A percentile compares a stretch with the other conserved stretches of the same genome.
Evolutionary conservation across 2,888 invertebrate genomes (phyloP).

Genomic region (Campoletis raptor): DNA sequence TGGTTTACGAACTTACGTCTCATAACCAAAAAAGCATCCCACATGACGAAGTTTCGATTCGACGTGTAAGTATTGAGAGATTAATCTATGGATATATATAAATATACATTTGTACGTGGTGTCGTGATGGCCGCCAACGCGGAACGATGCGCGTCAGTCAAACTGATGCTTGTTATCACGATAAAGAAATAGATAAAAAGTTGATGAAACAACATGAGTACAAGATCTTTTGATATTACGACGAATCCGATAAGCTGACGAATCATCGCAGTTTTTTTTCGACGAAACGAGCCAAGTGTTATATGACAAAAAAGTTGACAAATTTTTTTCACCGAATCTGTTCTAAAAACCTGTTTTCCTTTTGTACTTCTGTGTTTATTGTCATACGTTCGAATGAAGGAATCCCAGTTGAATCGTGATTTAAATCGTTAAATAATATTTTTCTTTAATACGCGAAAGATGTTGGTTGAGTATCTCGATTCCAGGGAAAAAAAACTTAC

Average conservation of each 20-base stretch:
- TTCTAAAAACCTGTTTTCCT: background rate
- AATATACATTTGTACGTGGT: constrained; percentile 16
- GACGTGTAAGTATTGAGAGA: constrained; percentile 4
- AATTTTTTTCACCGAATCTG: background rate
- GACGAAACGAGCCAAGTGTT: background rate
- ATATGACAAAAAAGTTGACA: constrained; percentile 15
- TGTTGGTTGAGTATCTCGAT: constrained; percentile 12
- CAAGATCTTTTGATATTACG: constrained; percentile 25
- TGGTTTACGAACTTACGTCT: background rate
- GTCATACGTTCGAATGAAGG: background rate
- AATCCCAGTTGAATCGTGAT: background rate
- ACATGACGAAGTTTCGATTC: background rate
- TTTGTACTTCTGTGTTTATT: constrained; percentile 6
- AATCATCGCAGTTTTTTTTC: constrained; percentile 3
- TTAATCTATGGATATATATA: background rate
- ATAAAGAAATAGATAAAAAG: constrained; percentile 46
- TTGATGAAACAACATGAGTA: constrained; percentile 30
- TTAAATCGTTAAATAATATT: constrained; percentile 6
- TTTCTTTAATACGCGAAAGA: constrained; percentile 1
- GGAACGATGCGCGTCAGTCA: constrained; percentile 44
- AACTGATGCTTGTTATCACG: constrained; percentile 47
- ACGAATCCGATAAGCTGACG: constrained; percentile 43
- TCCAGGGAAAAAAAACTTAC: background rate
- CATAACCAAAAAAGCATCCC: background rate
- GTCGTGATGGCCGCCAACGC: constrained; percentile 63